These are phyloP conservation scores for Pomacea canaliculata DNA, from an alignment of 2,888 invertebrate species.

Conservation along the genomic window DNA sequence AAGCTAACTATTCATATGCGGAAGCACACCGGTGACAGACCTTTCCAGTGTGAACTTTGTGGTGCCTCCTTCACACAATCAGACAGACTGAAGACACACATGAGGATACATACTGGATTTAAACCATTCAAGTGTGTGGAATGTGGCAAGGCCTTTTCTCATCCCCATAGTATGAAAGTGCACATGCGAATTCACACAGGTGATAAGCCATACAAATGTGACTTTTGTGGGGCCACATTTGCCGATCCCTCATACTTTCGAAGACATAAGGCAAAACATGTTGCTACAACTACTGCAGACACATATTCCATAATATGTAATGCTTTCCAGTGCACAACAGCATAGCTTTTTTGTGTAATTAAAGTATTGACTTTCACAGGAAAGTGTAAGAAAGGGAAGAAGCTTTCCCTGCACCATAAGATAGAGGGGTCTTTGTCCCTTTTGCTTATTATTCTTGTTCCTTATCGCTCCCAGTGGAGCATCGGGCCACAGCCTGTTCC, in stretches of 20 bases:
- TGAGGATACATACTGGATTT: slow-evolving; percentile 18
- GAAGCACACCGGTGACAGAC: slow-evolving; percentile 20
- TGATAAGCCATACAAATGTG: slow-evolving; percentile 22
- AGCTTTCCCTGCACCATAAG: too few relatives aligned
- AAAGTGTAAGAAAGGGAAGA: too few relatives aligned
- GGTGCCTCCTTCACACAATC: slow-evolving; percentile 24
- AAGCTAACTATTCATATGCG: slow-evolving; percentile 25
- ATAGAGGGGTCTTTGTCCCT: too few relatives aligned
- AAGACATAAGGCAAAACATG: slow-evolving; percentile 22
- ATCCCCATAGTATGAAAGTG: slow-evolving; percentile 24
- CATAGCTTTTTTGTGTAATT: background rate
- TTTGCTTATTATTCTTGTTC: too few relatives aligned
- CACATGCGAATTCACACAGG: slow-evolving; percentile 18
- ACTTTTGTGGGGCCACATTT: slow-evolving; percentile 15
- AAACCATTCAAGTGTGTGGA: slow-evolving; percentile 20
- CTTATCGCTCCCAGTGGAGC: too few relatives aligned
- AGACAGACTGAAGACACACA: slow-evolving; percentile 22
- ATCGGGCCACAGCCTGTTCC: too few relatives aligned
- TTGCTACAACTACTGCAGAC: background rate
- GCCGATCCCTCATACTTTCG: slow-evolving; percentile 23
- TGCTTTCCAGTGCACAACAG: slow-evolving; percentile 1
- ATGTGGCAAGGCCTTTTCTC: slow-evolving; percentile 20
- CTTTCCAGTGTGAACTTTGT: slow-evolving; percentile 23
- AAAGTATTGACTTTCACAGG: background rate
- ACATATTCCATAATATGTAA: background rate